These are phyloP conservation scores for Trissolcus brochymenae DNA, from an alignment of 2,888 invertebrate species.

Conservation along the genomic window DNA sequence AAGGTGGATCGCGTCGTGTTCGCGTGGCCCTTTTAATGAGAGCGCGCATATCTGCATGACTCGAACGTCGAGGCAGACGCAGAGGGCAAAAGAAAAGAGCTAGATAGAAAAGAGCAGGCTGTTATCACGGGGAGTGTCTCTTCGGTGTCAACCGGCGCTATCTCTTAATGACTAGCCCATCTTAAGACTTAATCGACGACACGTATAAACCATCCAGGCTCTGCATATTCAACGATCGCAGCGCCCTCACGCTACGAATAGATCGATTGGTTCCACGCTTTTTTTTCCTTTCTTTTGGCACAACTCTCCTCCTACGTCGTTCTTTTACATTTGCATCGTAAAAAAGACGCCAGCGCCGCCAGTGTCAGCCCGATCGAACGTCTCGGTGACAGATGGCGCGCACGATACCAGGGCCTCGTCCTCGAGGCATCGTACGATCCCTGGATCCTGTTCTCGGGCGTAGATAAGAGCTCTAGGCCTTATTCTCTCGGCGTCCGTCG, in stretches of 20 bases:
- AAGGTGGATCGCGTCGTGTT: constrained; percentile 50
- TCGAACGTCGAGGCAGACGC: constrained; percentile 45
- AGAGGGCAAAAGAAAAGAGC: constrained; percentile 45
- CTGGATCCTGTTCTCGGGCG: constrained; percentile 70
- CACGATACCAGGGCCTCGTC: constrained; percentile 64
- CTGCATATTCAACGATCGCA: constrained; percentile 72
- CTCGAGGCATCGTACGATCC: constrained; percentile 62
- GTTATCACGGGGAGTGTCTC: constrained; percentile 70
- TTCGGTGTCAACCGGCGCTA: constrained; percentile 71
- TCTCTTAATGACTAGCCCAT: constrained; percentile 75
- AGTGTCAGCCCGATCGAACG: constrained; percentile 58
- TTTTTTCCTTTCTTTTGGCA: constrained; percentile 17
- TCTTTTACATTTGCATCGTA: constrained; percentile 36
- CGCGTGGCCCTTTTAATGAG: constrained; percentile 58
- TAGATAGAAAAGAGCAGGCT: constrained; percentile 49
- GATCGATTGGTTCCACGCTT: constrained; percentile 46
- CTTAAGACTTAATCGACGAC: constrained; percentile 75
- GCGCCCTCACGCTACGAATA: constrained; percentile 55
- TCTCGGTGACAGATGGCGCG: constrained; percentile 70
- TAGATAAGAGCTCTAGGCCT: constrained; percentile 64
- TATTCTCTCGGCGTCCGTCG: constrained; percentile 21
- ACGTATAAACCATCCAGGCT: constrained; percentile 72
- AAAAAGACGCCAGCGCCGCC: constrained; percentile 61
- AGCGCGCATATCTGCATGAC: constrained; percentile 49
- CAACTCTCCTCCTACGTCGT: constrained; percentile 23